Percentiles rank a stretch among this genome's conserved stretches.
These are phyloP conservation scores for Danio rerio DNA, from an alignment of 2,113 vertebrate species.

Conservation along the genomic window GRCz12tu NC_133179.1:6584001-6584500, in stretches of 20 bases:
- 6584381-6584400: slow-evolving; percentile 61
- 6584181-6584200: slow-evolving; percentile 69
- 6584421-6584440: slow-evolving; percentile 40
- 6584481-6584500: slow-evolving; percentile 75
- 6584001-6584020: slow-evolving; percentile 79
- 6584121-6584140: slow-evolving; percentile 68
- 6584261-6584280: slow-evolving; percentile 73
- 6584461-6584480: slow-evolving; percentile 77
- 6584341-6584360: slow-evolving; percentile 79
- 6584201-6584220: slow-evolving; percentile 62
- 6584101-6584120: slow-evolving; percentile 65
- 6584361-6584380: slow-evolving; percentile 76
- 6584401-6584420: slow-evolving; percentile 28
- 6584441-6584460: slow-evolving; percentile 63
- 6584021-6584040: slow-evolving; percentile 30
- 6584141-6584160: slow-evolving; percentile 74
- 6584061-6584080: slow-evolving; percentile 87
- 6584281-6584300: slow-evolving; percentile 74
- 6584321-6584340: slow-evolving; percentile 71
- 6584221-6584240: slow-evolving; percentile 57
- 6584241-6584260: slow-evolving; percentile 68
- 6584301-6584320: slow-evolving; percentile 73
- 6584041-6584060: slow-evolving; percentile 43
- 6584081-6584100: slow-evolving; percentile 79
- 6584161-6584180: slow-evolving; percentile 75